phyloP scores from a whole-genome alignment of 2,113 vertebrate species.

The Tragelaphus scriptus region DNA sequence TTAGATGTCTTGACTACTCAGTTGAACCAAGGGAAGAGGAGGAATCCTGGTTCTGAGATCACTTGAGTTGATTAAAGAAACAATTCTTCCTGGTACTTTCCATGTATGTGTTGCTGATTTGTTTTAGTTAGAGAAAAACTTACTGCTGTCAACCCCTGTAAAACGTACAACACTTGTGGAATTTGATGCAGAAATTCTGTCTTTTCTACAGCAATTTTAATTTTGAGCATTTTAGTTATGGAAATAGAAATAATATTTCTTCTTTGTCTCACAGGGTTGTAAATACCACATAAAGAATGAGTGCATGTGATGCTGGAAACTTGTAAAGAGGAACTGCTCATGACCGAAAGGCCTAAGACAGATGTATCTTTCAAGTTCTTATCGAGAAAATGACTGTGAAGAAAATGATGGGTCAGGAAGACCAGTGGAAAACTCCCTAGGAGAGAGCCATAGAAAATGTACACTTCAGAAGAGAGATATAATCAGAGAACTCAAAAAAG shows the following conservation, averaged over 20 bases:
- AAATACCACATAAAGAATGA: not conserved
- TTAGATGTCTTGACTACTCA: not conserved
- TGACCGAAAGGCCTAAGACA: conserved; percentile 36
- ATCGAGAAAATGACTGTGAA: not conserved
- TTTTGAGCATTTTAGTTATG: not conserved
- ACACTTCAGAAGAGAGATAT: conserved; percentile 46
- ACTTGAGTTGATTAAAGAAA: not conserved
- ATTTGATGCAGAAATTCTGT: not conserved
- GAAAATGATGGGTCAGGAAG: conserved; percentile 31
- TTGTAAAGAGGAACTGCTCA: not conserved
- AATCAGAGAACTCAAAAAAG: conserved; percentile 66
- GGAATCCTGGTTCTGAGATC: not conserved
- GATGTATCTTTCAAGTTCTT: not conserved
- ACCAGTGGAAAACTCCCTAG: conserved; percentile 58
- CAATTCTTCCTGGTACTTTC: not conserved
- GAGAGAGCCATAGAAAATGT: conserved; percentile 65
- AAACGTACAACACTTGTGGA: not conserved
- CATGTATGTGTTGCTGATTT: not conserved
- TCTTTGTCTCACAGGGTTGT: conserved; percentile 53
- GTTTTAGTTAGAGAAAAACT: not conserved
- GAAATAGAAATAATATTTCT: conserved; percentile 38
- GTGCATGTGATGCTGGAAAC: conserved; percentile 43
- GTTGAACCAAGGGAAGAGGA: not conserved
- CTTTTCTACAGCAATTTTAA: not conserved
- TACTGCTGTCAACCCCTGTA: not conserved